These are phyloP conservation scores for Notothenia coriiceps DNA, from an alignment of 2,113 vertebrate genomes.

Conservation along the genomic window DNA sequence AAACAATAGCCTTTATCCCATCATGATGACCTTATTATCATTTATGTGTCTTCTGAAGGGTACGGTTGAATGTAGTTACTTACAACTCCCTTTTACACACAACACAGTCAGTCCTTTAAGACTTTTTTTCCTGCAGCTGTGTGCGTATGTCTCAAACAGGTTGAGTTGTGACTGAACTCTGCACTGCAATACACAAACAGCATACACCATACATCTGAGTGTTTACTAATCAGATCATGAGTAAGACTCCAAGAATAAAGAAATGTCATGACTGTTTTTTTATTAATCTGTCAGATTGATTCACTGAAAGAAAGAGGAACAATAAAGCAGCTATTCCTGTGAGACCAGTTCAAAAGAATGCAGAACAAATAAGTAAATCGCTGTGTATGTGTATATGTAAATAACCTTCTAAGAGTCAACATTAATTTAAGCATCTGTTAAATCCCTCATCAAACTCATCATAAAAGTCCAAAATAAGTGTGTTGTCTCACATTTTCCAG, in stretches of 20 bases:
- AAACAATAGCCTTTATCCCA: no score
- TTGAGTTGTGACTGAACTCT: slow-evolving; percentile 8
- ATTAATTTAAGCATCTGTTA: background rate
- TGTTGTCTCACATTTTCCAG: background rate
- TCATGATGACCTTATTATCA: background rate
- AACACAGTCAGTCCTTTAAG: background rate
- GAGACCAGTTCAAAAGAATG: background rate
- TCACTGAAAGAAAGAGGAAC: background rate
- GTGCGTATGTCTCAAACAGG: background rate
- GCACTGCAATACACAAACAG: background rate
- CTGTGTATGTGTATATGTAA: background rate
- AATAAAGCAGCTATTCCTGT: background rate
- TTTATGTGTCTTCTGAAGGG: background rate
- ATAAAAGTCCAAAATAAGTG: background rate
- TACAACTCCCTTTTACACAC: background rate
- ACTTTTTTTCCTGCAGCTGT: background rate
- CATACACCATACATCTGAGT: background rate
- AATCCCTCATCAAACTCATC: background rate
- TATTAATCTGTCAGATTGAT: background rate
- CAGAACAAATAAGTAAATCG: background rate
- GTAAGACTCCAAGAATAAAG: slow-evolving; percentile 2
- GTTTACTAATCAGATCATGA: background rate
- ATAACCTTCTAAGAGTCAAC: background rate
- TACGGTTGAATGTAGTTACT: background rate
- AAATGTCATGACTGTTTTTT: background rate